phyloP scores from a whole-genome alignment of 1,140 invertebrate genomes.

The Asobara japonica region DNA sequence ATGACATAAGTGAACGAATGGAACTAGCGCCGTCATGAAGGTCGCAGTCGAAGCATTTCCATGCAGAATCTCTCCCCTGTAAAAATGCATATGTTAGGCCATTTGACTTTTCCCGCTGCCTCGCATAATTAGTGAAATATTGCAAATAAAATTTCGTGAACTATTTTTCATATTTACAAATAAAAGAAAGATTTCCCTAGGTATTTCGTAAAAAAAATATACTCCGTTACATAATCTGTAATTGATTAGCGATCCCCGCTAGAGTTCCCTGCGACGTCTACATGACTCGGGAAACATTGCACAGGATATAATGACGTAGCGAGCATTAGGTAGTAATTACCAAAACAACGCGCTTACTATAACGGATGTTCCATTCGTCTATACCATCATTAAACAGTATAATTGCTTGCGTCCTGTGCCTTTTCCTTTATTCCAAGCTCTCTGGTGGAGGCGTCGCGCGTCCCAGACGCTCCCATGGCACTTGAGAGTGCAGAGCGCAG shows the following conservation, averaged over 20 bases:
- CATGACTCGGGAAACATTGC: background rate
- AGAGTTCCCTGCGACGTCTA: background rate
- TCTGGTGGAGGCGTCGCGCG: background rate
- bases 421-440: conserved; percentile 43
- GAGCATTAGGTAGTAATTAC: conserved; percentile 53
- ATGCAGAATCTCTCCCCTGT: too few relatives aligned
- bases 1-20: too few relatives aligned
- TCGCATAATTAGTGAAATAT: too few relatives aligned
- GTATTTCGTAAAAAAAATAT: too few relatives aligned
- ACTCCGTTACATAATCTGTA: too few relatives aligned
- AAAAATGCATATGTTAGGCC: too few relatives aligned
- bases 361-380: conserved; percentile 54
- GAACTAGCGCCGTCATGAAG: too few relatives aligned
- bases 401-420: conserved; percentile 56
- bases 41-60: too few relatives aligned
- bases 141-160: too few relatives aligned
- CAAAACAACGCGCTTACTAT: conserved; percentile 49
- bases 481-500: background rate
- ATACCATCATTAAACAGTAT: conserved; percentile 58
- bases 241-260: background rate
- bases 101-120: too few relatives aligned
- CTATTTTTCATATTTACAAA: too few relatives aligned
- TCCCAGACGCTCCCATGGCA: conserved; percentile 10
- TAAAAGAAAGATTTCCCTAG: too few relatives aligned
- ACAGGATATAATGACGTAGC: conserved; percentile 35